Base-by-base conservation (phyloP, 2,113 vertebrate species). In the Falcunculus frontatus region DNA sequence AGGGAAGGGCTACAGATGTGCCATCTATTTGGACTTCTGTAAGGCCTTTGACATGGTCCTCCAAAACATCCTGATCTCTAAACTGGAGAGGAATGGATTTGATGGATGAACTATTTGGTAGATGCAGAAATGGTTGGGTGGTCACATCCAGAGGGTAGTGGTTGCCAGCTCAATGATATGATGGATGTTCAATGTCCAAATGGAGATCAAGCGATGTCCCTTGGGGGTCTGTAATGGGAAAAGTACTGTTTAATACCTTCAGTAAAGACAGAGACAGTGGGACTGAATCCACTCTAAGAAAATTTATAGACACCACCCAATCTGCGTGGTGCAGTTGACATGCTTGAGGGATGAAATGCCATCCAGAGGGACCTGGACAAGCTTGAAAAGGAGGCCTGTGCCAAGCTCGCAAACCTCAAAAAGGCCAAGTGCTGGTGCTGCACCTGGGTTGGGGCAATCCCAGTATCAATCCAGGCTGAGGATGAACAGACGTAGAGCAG, bases 381-480 rank as follows among this genome's bases (percentile, higher is more conserved):
- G 5, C 29, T 53, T 14, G 14, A 73, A 47, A 65, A 65, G 11
- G 16, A 7, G 5, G 10, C 10, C 18, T 73, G 15, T 32, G 26
- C 32, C 52, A 73, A 37, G 18, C 22, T 37, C 22, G 59, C 29
- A 23, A 37, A 59, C 22, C n/a, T 44, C 7, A 25, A 33, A 72
- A 73, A 44, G 11, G 22, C 67, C 59, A 57, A 32, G 30, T 13
- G 17, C 26, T 27, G 50, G 14, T 16, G 76, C 10, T 57, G 50
- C 18, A 65, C 26, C 22, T 11, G 50, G 5, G 6, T 19, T 3
- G 4, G 9, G 9, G 11, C 7, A 73, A 13, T 2, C 7, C 14
- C 0, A 0, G 18, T 23, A 42, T 37, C 49, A 42, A 35, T 4
- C 27, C 6, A 27, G 32, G 50, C 11, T 42, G 57, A 0, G 26